Conservation (phyloP, 2,113 vertebrate genomes). For the Microtus oregoni region DNA sequence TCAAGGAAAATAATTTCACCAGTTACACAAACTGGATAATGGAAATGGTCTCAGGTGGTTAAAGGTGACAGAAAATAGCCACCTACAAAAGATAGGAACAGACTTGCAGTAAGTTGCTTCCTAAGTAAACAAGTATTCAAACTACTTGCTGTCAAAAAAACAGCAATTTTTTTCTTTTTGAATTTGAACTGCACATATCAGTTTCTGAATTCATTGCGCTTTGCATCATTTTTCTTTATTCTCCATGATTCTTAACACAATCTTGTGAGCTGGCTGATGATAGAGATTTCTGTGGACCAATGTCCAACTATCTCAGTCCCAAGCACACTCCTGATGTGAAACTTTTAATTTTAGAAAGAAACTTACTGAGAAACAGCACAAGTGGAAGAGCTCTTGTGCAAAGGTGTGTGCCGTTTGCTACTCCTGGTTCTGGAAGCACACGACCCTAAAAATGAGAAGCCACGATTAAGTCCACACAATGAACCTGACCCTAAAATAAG, state of each 20-base stretch:
- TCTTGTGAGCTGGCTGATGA: neutral
- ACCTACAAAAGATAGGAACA: neutral
- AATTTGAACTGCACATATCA: neutral
- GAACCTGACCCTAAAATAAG: neutral
- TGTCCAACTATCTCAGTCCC: neutral
- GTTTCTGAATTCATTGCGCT: neutral
- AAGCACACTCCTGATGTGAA: neutral
- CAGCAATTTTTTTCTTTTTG: neutral
- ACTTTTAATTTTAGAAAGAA: neutral
- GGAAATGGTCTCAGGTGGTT: neutral
- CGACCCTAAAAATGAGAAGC: neutral
- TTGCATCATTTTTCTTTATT: neutral
- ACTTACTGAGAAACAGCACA: neutral
- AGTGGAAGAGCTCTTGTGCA: neutral
- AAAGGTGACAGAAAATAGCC: neutral
- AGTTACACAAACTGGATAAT: neutral
- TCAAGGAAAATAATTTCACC: conserved; percentile 13
- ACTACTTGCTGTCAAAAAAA: neutral
- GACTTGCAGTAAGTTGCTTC: neutral
- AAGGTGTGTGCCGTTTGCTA: neutral
- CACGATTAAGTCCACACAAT: neutral
- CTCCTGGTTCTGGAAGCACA: neutral
- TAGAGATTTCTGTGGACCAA: fast-evolving
- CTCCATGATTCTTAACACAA: neutral
- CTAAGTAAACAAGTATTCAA: neutral